Base-by-base conservation (phyloP, 2,797 vertebrate species). In the Ispidina picta region DNA sequence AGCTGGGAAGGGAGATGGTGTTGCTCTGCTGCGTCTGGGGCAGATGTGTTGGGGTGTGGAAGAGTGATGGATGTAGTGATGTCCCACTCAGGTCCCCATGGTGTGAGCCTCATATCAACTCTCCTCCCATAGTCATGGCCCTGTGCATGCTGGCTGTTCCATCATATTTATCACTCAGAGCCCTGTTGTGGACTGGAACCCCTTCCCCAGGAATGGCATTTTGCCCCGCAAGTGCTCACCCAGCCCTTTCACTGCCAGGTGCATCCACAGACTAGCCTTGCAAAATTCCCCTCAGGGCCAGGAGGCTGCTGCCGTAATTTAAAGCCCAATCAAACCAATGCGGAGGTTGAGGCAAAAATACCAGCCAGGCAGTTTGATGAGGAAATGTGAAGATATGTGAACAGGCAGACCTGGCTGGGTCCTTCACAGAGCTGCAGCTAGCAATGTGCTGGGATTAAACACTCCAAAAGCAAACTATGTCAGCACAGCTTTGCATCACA, bases 261-360 rank as follows among this genome's bases (percentile, higher is more conserved):
- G 12, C 21, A 66, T 21, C 54, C 21, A 17, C 12, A 49, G 39
- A 6, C 12, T 51, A 76, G 48, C 28, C 28, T 54, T 66, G 28
- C 14, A 55, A 65, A 52, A 55, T 8, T 16, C 0, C 6, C 5
- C 4, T 22, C 1, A 1, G 16, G n/a, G 41, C n/a, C 2, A 2
- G 23, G 3, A 29, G 5, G 15, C 15, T 62, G 31, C 59, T 0
- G 1, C 41, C 10, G 3, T 28, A 31, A 56, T 63, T 79, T 58
- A 52, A 73, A 46, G 16, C 14, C 59, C 31, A 39, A 44, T 20
- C 37, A 63, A 52, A 68, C 15, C 26, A 19, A 7, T 16, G 56
- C 15, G 20, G 65, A 54, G 5, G 5, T 44, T 49, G 63, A 79
- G 35, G 17, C 3, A 29, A 54, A 85, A 72, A 52, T 52, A 41